phyloP scores from a whole-genome alignment of 1,140 invertebrate genomes.

The Tachypleus tridentatus region DNA sequence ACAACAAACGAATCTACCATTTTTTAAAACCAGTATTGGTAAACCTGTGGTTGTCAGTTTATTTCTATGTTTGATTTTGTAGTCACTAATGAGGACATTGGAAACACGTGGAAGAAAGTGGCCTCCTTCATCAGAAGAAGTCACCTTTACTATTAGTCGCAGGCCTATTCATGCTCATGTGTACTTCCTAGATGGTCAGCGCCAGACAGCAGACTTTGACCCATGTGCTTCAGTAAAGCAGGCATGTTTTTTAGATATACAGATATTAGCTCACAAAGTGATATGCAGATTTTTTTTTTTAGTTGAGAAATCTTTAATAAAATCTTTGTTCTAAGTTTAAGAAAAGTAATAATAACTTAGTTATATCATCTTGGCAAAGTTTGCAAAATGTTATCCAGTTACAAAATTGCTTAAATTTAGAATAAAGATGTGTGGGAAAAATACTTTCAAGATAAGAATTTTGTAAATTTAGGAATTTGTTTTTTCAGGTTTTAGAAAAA shows the following conservation, averaged over 20 bases:
- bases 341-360: background rate
- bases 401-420: no score
- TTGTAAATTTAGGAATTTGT: background rate
- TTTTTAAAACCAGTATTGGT: no score
- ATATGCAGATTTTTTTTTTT: no score
- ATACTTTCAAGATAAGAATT: slow-evolving; percentile 2
- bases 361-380: background rate
- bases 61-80: no score
- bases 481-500: slow-evolving; percentile 62
- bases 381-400: no score
- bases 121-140: slow-evolving; percentile 81
- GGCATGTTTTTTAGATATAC: no score
- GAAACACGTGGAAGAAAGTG: slow-evolving; percentile 72
- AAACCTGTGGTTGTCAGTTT: no score
- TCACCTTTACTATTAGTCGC: slow-evolving; percentile 79
- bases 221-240: slow-evolving; percentile 68
- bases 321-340: slow-evolving; percentile 4
- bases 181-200: slow-evolving; percentile 86
- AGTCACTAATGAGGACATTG: slow-evolving; percentile 45
- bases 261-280: no score
- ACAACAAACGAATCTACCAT: no score
- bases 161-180: slow-evolving; percentile 80
- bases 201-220: slow-evolving; percentile 87
- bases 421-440: no score
- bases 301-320: background rate